A percentile compares a stretch with the other conserved stretches of the same genome.
Conservation (phyloP, 2,113 vertebrate species). For the Spermophilus dauricus region DNA sequence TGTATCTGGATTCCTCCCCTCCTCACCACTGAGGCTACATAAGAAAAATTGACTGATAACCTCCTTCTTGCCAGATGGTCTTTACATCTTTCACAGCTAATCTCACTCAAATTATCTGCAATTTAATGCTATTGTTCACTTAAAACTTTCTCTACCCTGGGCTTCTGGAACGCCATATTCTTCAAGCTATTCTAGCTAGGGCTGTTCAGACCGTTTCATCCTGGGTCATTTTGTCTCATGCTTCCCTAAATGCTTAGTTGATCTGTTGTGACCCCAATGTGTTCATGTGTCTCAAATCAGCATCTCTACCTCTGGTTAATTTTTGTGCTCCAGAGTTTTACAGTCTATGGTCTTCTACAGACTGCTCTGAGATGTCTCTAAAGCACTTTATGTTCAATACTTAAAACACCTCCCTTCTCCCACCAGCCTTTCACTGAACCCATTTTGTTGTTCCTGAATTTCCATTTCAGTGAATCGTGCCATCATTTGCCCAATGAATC, state of each 20-base stretch:
- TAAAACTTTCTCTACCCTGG: background rate
- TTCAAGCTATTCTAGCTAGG: background rate
- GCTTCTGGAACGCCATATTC: background rate
- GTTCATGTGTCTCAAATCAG: background rate
- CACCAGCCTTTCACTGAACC: background rate
- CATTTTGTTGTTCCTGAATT: background rate
- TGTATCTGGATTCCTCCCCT: background rate
- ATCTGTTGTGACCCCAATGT: background rate
- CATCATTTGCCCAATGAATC: background rate
- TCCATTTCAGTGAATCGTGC: background rate
- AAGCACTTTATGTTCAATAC: background rate
- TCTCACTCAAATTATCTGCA: background rate
- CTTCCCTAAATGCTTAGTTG: background rate
- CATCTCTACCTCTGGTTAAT: background rate
- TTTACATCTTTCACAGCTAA: background rate
- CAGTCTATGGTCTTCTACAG: background rate
- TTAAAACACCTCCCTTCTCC: background rate
- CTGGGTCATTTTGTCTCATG: background rate
- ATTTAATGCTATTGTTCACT: background rate
- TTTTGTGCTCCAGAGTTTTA: background rate
- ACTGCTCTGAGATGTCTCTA: background rate
- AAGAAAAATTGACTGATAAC: background rate
- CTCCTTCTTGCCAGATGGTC: background rate
- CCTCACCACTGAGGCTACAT: background rate
- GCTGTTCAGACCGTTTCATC: background rate